These are phyloP conservation scores for Cephalopholis sonnerati DNA, from an alignment of 2,113 vertebrate genomes.

Conservation along the genomic window DNA sequence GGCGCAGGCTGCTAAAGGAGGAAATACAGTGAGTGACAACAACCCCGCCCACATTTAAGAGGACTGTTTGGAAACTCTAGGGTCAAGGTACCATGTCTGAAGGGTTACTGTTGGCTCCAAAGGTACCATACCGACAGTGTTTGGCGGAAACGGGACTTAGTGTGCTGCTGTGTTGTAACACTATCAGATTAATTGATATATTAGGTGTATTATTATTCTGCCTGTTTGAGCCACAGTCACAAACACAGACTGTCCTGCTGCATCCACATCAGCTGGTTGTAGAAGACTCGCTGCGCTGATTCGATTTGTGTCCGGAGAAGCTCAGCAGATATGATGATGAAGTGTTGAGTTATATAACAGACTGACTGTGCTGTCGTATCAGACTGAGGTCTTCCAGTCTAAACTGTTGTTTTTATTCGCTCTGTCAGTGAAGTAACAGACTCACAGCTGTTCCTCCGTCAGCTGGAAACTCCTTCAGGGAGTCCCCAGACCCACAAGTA, in stretches of 20 bases:
- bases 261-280: not conserved
- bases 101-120: too few species aligned
- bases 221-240: too few species aligned
- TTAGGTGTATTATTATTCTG: not conserved
- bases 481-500: not conserved
- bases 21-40: too few species aligned
- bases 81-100: too few species aligned
- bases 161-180: not conserved
- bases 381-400: not conserved
- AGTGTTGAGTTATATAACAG: slow-evolving; percentile 2
- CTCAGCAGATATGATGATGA: not conserved
- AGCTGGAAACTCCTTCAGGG: slow-evolving; percentile 20
- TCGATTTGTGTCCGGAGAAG: not conserved
- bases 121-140: too few species aligned
- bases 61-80: too few species aligned
- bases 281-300: not conserved
- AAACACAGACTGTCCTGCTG: too few species aligned
- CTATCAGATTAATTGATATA: not conserved
- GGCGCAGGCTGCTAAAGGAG: too few species aligned
- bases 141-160: too few species aligned
- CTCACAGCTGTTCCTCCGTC: slow-evolving; percentile 31
- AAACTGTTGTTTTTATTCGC: not conserved
- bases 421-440: not conserved
- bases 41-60: too few species aligned
- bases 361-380: not conserved